Base-by-base conservation (phyloP, 2,113 vertebrate genomes). In the Anhinga anhinga region DNA sequence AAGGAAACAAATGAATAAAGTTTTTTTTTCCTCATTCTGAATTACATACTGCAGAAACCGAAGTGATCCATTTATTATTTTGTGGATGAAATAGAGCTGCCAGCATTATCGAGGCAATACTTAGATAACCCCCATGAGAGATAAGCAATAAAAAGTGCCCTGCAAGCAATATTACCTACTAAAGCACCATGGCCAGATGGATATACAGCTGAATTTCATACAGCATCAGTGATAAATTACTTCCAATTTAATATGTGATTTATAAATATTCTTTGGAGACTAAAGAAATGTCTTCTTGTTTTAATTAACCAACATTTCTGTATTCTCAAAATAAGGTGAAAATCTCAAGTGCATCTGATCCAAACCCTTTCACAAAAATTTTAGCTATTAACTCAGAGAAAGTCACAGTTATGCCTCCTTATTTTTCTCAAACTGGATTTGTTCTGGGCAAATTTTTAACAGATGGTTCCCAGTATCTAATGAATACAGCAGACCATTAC, bases 71-170 rank as follows among this genome's bases (percentile, higher is more conserved):
- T 95, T 95, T 95, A 82, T 97, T 96, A 94, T 90, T 93, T 95
- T 80, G 71, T 56, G 94, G 93, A 93, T 94, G 82, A 87, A 95
- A 74, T 29, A 59, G 92, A 93, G 81, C 87, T 95, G 92, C 88
- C 92, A 93, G 88, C 83, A 94, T 94, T 88, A 95, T 95, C 77
- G 3, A 96, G 95, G 92, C 95, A 97, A 94, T 93, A 87, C 94
- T 97, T 94, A 97, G 97, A 97, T 97, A 98, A 96, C 94, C 86
- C 95, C 76, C 79, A 91, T 78, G 97, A 97, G 98, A 98, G 95
- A 97, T 88, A 98, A 98, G 97, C 97, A 97, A 97, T 98, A 97
- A 88, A 97, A 98, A 98, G 87, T 97, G 91, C 89, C 92, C 97
- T 95, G 86, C 88, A 97, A 98, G 97, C 97, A 95, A 96, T 96